phyloP scores from a whole-genome alignment of 2,888 invertebrate genomes.

The Drosophila birchii region DNA sequence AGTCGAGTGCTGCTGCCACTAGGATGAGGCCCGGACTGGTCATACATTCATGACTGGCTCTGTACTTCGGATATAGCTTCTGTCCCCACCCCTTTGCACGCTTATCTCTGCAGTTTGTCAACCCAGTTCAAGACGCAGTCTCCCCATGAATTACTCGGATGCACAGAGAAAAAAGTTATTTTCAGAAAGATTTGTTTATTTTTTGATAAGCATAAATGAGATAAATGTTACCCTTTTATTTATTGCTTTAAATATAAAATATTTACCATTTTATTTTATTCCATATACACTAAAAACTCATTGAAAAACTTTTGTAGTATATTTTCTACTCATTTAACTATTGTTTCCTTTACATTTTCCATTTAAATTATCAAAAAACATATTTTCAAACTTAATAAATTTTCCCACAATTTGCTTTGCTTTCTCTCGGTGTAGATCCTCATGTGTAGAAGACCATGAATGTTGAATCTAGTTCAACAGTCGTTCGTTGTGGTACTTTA shows the following conservation, averaged over 20 bases:
- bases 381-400: background rate
- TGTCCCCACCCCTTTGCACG: slow-evolving; percentile 5
- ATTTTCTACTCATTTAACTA: background rate
- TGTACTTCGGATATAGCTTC: slow-evolving; percentile 11
- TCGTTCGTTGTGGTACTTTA: slow-evolving; percentile 54
- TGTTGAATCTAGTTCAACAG: slow-evolving; percentile 47
- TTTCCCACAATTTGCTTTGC: fast-evolving
- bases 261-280: background rate
- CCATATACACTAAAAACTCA: no score
- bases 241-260: background rate
- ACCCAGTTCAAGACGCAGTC: slow-evolving; percentile 38
- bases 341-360: background rate
- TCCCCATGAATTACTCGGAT: slow-evolving; percentile 55
- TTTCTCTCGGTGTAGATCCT: slow-evolving; percentile 8
- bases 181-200: no score
- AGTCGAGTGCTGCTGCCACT: slow-evolving; percentile 12
- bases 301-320: background rate
- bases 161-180: slow-evolving; percentile 5
- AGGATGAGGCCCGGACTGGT: slow-evolving; percentile 20
- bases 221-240: background rate
- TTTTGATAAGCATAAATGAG: background rate
- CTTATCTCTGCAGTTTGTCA: slow-evolving; percentile 60
- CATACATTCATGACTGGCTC: slow-evolving; percentile 43
- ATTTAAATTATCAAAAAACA: background rate
- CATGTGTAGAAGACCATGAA: slow-evolving; percentile 30